Evolutionary conservation across 1,140 invertebrate species (phyloP).

Genomic region (Euwallacea fornicatus): DNA sequence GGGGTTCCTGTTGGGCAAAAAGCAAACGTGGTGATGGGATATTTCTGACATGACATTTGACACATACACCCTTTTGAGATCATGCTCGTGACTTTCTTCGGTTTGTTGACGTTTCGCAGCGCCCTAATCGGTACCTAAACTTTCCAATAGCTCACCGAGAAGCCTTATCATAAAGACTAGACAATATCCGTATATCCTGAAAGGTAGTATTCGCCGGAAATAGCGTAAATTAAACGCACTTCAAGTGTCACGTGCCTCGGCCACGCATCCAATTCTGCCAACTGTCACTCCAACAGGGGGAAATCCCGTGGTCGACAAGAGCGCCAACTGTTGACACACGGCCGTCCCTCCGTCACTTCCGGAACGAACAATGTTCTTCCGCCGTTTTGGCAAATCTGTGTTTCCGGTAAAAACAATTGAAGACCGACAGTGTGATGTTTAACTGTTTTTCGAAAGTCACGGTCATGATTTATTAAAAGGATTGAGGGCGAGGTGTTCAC

Average conservation of each 20-base stretch:
- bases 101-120: too few species aligned
- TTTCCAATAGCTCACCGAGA: too few species aligned
- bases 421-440: slow-evolving; percentile 15
- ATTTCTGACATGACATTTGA: too few species aligned
- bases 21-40: too few species aligned
- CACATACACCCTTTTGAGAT: too few species aligned
- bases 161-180: too few species aligned
- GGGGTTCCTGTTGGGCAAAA: too few species aligned
- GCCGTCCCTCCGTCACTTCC: slow-evolving; percentile 30
- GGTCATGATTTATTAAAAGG: slow-evolving; percentile 31
- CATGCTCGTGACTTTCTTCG: too few species aligned
- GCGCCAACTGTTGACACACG: slow-evolving; percentile 41
- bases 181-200: too few species aligned
- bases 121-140: too few species aligned
- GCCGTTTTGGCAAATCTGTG: slow-evolving; percentile 39
- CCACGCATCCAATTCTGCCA: slow-evolving; percentile 11
- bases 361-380: slow-evolving; percentile 38
- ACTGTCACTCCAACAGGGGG: slow-evolving; percentile 25
- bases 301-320: slow-evolving; percentile 24
- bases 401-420: slow-evolving; percentile 35
- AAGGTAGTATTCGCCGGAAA: slow-evolving; percentile 13
- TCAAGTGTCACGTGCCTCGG: not conserved
- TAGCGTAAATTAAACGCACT: slow-evolving; percentile 17
- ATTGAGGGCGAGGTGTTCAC: slow-evolving; percentile 6
- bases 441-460: slow-evolving; percentile 14